Percentiles rank a stretch among this genome's conserved stretches.
Conservation (phyloP, 2,113 vertebrate genomes). For the Arvicanthis niloticus region DNA sequence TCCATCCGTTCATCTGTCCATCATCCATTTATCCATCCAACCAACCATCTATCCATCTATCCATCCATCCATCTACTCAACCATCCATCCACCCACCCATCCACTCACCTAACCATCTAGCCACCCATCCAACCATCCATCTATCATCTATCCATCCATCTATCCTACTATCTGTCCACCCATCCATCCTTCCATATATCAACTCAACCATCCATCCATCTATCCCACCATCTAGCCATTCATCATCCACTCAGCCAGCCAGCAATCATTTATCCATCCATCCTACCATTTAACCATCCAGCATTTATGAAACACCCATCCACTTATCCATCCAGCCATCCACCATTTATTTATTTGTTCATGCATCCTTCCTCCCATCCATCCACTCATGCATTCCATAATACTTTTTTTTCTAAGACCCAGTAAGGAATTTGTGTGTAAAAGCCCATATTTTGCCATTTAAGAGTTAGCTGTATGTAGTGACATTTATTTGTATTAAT, state of each 20-base stretch:
- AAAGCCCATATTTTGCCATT: background rate
- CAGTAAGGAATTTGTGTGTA: background rate
- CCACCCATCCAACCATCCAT: background rate
- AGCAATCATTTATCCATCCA: background rate
- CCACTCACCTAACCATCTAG: background rate
- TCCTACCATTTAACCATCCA: background rate
- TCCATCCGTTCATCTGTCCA: background rate
- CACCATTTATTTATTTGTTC: no score
- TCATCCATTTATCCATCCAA: background rate
- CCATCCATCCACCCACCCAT: background rate
- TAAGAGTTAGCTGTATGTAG: background rate
- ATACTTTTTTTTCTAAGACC: background rate
- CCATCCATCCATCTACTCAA: background rate
- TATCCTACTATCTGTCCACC: background rate
- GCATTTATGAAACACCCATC: background rate
- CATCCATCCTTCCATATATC: background rate
- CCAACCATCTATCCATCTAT: background rate
- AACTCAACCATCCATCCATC: background rate
- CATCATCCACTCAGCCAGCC: background rate
- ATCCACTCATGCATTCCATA: background rate
- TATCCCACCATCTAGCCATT: no score
- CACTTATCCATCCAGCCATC: background rate
- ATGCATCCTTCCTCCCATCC: background rate
- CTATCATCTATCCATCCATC: background rate
- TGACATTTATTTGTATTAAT: background rate